phyloP scores from a whole-genome alignment of 2,888 invertebrate genomes.

The Branchipolynoe longqiensis region DNA sequence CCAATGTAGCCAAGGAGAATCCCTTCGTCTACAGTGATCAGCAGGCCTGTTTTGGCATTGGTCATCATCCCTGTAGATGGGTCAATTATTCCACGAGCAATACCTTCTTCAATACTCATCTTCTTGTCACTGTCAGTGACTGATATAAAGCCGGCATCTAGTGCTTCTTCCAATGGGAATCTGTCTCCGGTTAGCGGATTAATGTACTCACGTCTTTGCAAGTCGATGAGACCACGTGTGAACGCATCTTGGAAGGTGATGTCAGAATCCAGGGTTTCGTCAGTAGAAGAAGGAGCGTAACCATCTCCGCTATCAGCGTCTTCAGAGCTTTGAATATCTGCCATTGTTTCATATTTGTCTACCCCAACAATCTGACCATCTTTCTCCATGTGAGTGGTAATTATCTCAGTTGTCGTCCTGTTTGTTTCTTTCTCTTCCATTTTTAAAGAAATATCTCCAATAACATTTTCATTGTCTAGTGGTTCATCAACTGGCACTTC shows the following conservation, averaged over 20 bases:
- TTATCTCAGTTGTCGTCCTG: constrained; percentile 54
- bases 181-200: constrained; percentile 90
- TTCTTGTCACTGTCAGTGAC: constrained; percentile 84
- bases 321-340: neutral
- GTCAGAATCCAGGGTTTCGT: constrained; percentile 39
- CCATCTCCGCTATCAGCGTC: constrained; percentile 41
- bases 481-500: constrained; percentile 87
- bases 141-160: constrained; percentile 85
- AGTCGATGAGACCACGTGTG: constrained; percentile 55
- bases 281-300: constrained; percentile 38
- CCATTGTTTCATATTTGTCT: constrained; percentile 6
- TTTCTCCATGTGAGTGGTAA: constrained; percentile 45
- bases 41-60: constrained; percentile 84
- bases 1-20: constrained; percentile 49
- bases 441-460: constrained; percentile 60
- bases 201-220: constrained; percentile 78
- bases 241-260: constrained; percentile 60
- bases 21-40: constrained; percentile 60
- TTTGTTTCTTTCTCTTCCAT: constrained; percentile 28
- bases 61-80: constrained; percentile 78
- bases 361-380: neutral
- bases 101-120: constrained; percentile 95
- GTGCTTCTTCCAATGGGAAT: constrained; percentile 91
- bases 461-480: constrained; percentile 62
- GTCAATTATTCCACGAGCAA: constrained; percentile 93